phyloP scores from a whole-genome alignment of 2,113 vertebrate genomes.

The Herpailurus yagouaroundi region DNA sequence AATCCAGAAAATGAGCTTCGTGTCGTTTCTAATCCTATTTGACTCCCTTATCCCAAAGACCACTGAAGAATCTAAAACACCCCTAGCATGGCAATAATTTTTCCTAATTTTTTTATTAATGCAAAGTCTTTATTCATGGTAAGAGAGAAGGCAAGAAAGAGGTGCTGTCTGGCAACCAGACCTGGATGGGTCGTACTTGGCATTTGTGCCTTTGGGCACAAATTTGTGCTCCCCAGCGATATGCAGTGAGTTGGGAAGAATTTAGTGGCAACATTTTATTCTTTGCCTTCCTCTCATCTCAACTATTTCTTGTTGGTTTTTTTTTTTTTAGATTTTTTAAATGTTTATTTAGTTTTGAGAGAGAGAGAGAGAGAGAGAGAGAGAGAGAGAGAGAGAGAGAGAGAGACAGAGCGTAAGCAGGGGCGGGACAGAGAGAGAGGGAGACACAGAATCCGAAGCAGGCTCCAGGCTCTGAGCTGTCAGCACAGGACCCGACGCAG shows the following conservation, averaged over 20 bases:
- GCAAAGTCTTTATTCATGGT: neutral
- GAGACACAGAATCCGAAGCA: no score
- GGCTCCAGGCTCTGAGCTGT: no score
- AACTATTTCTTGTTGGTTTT: neutral
- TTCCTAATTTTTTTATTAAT: neutral
- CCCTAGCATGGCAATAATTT: neutral
- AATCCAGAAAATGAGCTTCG: neutral
- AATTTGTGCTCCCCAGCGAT: neutral
- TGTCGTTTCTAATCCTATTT: neutral
- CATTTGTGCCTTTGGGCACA: neutral
- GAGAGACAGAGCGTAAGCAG: no score
- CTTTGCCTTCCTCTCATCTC: neutral
- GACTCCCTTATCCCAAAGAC: neutral
- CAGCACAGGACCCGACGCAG: no score
- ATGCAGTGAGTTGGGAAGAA: neutral
- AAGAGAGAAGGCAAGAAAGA: neutral
- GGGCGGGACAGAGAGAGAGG: no score
- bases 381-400: no score
- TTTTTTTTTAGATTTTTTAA: no score
- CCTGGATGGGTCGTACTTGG: accelerated
- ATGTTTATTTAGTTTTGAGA: no score
- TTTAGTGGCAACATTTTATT: neutral
- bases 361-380: no score
- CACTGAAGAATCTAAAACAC: neutral
- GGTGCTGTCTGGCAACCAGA: neutral